Percentiles rank a stretch among this genome's conserved stretches.
Evolutionary conservation across 1,140 invertebrate species (phyloP).

Genomic region (Bombus difficillimus): DNA sequence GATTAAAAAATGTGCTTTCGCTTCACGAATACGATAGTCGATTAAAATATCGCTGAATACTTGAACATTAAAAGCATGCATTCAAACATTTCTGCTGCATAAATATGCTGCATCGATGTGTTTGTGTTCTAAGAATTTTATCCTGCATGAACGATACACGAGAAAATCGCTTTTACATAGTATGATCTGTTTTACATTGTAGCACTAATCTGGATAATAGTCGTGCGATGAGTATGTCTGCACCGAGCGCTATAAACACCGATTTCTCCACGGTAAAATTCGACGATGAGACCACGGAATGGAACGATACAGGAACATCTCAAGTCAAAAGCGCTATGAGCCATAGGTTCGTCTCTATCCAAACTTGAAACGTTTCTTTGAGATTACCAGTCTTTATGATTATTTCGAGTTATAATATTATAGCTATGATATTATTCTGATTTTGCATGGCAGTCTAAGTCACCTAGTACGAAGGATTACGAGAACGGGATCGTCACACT

Average conservation of each 20-base stretch:
- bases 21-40: slow-evolving; percentile 6
- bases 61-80: slow-evolving; percentile 33
- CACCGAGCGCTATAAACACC: slow-evolving; percentile 93
- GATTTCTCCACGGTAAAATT: slow-evolving; percentile 89
- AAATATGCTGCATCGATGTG: slow-evolving; percentile 64
- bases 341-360: slow-evolving; percentile 73
- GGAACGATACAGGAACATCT: slow-evolving; percentile 69
- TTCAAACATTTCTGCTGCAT: slow-evolving; percentile 53
- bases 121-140: slow-evolving; percentile 47
- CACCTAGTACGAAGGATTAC: slow-evolving; percentile 51
- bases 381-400: not conserved
- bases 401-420: not conserved
- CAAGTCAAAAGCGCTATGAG: slow-evolving; percentile 79
- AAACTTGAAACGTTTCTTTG: not conserved
- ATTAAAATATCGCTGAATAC: not conserved
- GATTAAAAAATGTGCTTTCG: slow-evolving; percentile 6
- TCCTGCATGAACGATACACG: slow-evolving; percentile 37
- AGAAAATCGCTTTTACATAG: not conserved
- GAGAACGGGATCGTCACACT: slow-evolving; percentile 42
- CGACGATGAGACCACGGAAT: slow-evolving; percentile 80
- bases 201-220: slow-evolving; percentile 86
- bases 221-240: slow-evolving; percentile 90
- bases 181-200: slow-evolving; percentile 55
- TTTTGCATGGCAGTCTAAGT: slow-evolving; percentile 64
- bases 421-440: slow-evolving; percentile 41